Evolutionary conservation across 2,888 invertebrate genomes (phyloP).

Genomic region (Drosophila heteroneura): DNA sequence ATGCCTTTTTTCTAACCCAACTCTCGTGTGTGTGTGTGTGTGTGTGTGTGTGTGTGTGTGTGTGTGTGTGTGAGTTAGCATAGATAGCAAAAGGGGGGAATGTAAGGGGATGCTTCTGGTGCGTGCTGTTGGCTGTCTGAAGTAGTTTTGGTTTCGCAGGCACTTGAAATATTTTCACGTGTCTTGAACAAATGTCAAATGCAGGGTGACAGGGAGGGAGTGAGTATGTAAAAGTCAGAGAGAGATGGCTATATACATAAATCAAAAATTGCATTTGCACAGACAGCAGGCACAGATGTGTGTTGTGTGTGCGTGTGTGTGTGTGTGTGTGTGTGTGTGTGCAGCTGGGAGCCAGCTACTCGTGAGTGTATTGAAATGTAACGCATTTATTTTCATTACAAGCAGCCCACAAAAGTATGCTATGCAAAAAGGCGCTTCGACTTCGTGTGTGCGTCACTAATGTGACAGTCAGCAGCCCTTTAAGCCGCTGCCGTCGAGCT

Average conservation of each 20-base stretch:
- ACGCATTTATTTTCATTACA: conserved; percentile 82
- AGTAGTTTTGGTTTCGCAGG: conserved; percentile 66
- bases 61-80: conserved; percentile 20
- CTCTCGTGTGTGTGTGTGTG: too few species aligned
- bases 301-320: not conserved
- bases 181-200: conserved; percentile 82
- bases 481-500: conserved; percentile 77
- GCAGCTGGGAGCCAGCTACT: conserved; percentile 13
- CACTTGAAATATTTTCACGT: conserved; percentile 83
- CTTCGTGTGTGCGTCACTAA: conserved; percentile 65
- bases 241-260: conserved; percentile 58
- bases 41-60: conserved; percentile 6
- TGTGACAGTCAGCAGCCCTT: conserved; percentile 69
- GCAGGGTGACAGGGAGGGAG: conserved; percentile 38
- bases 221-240: not conserved
- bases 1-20: conserved; percentile 58
- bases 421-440: conserved; percentile 57
- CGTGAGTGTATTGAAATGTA: conserved; percentile 79
- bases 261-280: conserved; percentile 71
- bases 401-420: conserved; percentile 71
- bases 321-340: conserved; percentile 2
- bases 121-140: conserved; percentile 50
- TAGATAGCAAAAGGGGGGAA: conserved; percentile 45
- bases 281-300: conserved; percentile 26
- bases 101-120: conserved; percentile 8